These are phyloP conservation scores for Parnassius mnemosyne DNA, from an alignment of 2,888 invertebrate species.

Conservation along the genomic window DNA sequence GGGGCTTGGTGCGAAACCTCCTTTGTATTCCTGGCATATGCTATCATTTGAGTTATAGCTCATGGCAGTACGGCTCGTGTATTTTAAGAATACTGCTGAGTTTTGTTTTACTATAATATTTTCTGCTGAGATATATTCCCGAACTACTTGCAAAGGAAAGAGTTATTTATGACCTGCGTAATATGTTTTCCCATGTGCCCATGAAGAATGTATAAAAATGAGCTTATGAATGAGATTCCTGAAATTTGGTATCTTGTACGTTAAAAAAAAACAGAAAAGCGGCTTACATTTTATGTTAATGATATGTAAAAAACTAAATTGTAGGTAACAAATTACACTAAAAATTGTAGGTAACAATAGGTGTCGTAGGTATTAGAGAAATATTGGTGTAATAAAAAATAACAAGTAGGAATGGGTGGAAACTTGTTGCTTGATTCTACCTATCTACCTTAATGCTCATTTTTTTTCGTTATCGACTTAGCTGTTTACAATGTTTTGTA, in stretches of 20 bases:
- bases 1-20: slow-evolving; percentile 68
- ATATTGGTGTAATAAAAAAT: too few relatives aligned
- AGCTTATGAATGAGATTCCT: slow-evolving; percentile 10
- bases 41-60: slow-evolving; percentile 76
- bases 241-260: background rate
- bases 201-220: slow-evolving; percentile 19
- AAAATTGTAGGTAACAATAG: background rate
- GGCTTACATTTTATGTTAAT: background rate
- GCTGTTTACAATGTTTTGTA: too few relatives aligned
- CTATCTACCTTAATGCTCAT: too few relatives aligned
- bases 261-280: background rate
- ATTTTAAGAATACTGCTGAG: slow-evolving; percentile 66
- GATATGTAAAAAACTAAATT: background rate
- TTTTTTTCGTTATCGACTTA: too few relatives aligned
- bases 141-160: slow-evolving; percentile 39
- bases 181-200: slow-evolving; percentile 8
- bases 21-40: slow-evolving; percentile 77
- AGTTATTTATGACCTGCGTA: slow-evolving; percentile 30
- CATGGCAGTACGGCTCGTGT: slow-evolving; percentile 66
- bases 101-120: slow-evolving; percentile 48
- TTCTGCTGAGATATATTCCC: slow-evolving; percentile 47
- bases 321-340: background rate
- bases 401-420: too few relatives aligned
- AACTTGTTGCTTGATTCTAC: too few relatives aligned
- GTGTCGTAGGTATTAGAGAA: too few relatives aligned